Percentiles rank a stretch among this genome's conserved stretches.
These are phyloP conservation scores for Psittacara wagleri DNA, from an alignment of 2,113 vertebrate genomes.

Conservation along the genomic window DNA sequence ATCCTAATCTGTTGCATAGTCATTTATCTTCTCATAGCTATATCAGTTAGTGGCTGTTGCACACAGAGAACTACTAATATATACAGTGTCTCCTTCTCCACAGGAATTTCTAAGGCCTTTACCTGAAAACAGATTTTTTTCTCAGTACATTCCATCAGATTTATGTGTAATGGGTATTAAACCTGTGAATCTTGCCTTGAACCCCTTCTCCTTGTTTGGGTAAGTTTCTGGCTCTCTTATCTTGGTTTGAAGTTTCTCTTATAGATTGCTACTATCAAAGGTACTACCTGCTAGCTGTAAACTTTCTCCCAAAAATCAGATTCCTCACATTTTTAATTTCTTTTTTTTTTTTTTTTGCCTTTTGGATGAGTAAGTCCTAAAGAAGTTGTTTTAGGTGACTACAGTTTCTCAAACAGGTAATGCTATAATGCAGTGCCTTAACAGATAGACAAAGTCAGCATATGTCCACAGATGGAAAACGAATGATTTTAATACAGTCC, in stretches of 20 bases:
- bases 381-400: not conserved
- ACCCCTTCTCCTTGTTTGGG: accelerated
- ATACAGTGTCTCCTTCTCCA: not conserved
- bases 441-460: not conserved
- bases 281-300: not conserved
- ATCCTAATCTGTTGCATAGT: not conserved
- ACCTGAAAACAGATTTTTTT: not conserved
- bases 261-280: not conserved
- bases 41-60: not conserved
- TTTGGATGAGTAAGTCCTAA: not conserved
- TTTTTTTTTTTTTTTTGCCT: not conserved
- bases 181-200: not conserved
- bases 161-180: not conserved
- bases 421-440: not conserved
- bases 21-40: not conserved
- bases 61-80: not conserved
- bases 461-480: not conserved
- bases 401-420: not conserved
- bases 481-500: not conserved
- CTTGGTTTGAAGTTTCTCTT: not conserved
- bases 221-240: not conserved
- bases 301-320: not conserved
- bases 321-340: not conserved
- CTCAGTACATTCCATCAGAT: not conserved
- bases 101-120: not conserved